Conservation (phyloP, 2,797 vertebrate species). For the Poecile montanus region DNA sequence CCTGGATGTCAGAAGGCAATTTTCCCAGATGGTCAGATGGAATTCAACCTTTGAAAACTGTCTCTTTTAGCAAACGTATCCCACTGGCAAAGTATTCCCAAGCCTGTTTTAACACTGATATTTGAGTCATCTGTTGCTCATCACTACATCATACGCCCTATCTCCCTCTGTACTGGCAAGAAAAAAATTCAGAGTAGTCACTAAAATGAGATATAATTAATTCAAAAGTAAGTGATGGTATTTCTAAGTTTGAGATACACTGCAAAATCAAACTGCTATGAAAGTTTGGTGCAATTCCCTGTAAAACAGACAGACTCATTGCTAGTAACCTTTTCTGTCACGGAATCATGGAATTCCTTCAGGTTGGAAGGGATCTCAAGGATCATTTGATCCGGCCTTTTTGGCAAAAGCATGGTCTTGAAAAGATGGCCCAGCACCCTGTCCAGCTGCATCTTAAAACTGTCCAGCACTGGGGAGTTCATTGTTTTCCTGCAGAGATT, state of each 20-base stretch:
- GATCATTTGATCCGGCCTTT: background rate
- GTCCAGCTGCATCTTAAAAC: background rate
- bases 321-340: background rate
- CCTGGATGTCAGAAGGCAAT: background rate
- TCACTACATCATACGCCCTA: background rate
- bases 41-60: constrained; percentile 6
- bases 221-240: background rate
- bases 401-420: background rate
- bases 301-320: background rate
- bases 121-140: background rate
- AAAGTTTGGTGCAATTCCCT: background rate
- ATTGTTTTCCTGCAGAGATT: background rate
- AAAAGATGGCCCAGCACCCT: background rate
- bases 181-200: background rate
- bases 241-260: background rate
- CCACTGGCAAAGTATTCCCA: background rate
- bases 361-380: background rate
- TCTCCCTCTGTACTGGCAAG: background rate
- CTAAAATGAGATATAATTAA: background rate
- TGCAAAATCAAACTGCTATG: background rate
- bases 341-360: background rate
- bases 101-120: background rate
- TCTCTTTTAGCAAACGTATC: background rate
- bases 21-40: background rate
- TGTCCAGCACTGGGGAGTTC: background rate